A percentile compares a stretch with the other conserved stretches of the same genome.
phyloP scores from a whole-genome alignment of 92 coral and sea anemone species.

The Epizoanthus rinbou region DNA sequence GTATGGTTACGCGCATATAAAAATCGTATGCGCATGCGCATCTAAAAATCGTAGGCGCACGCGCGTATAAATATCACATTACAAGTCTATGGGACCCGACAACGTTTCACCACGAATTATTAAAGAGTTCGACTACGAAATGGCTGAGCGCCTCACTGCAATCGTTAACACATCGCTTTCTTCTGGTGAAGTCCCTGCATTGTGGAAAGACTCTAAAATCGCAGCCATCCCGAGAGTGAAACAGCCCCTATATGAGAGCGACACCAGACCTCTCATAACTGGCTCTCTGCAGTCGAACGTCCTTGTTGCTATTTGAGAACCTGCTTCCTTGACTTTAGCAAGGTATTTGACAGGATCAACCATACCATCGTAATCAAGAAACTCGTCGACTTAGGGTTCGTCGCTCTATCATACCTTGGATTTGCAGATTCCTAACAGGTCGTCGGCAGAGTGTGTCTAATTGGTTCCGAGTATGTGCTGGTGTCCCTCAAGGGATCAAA shows the following conservation, averaged over 20 bases:
- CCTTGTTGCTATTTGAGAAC: constrained; percentile 7
- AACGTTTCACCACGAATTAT: too few species aligned
- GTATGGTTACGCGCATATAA: too few species aligned
- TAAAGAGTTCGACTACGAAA: too few species aligned
- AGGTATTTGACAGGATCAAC: constrained; percentile 15
- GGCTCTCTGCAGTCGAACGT: background rate
- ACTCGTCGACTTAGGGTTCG: constrained; percentile 5
- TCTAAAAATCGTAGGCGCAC: too few species aligned
- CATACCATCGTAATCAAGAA: constrained; percentile 7
- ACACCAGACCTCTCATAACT: constrained; percentile 6
- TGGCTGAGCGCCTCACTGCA: too few species aligned
- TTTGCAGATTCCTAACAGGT: background rate
- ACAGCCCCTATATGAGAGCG: constrained; percentile 22
- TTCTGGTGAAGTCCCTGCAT: constrained; percentile 8
- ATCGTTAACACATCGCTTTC: too few species aligned
- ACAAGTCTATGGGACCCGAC: too few species aligned
- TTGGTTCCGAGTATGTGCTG: constrained; percentile 1
- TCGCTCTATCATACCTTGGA: background rate
- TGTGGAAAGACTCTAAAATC: constrained; percentile 26
- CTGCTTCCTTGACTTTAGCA: constrained; percentile 21
- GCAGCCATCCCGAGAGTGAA: constrained; percentile 9
- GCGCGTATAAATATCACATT: too few species aligned
- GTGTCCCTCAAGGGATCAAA: background rate
- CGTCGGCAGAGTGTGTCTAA: constrained; percentile 2
- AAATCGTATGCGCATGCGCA: too few species aligned